Conservation (phyloP, 1,140 invertebrate genomes). For the Tetragnatha versicolor region DNA sequence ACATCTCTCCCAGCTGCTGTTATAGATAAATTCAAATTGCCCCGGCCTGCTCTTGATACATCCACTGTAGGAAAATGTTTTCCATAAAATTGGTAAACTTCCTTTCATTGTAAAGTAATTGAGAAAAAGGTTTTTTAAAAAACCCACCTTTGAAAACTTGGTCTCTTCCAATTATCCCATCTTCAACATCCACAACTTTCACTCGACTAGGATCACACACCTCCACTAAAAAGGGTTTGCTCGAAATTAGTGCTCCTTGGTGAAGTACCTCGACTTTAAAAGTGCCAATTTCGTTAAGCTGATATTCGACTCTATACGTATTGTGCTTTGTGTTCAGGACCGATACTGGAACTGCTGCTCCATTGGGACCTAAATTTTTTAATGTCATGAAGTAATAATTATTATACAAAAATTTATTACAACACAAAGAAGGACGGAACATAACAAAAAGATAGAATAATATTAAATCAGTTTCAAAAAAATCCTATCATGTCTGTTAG, state of each 20-base stretch:
- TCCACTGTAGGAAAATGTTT: slow-evolving; percentile 67
- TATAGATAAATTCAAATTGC: slow-evolving; percentile 79
- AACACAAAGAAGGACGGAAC: background rate
- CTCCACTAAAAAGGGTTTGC: slow-evolving; percentile 75
- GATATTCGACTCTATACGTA: slow-evolving; percentile 62
- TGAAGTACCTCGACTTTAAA: slow-evolving; percentile 70
- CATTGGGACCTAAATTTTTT: slow-evolving; percentile 68
- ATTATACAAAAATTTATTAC: no score
- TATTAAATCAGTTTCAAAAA: background rate
- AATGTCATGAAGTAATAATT: background rate
- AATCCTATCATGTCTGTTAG: background rate
- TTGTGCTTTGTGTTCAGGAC: slow-evolving; percentile 43
- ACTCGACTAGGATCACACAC: slow-evolving; percentile 86
- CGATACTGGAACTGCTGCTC: slow-evolving; percentile 67
- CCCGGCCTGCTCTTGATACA: slow-evolving; percentile 77
- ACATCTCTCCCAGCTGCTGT: slow-evolving; percentile 80
- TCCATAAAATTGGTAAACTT: background rate
- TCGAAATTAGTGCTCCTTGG: slow-evolving; percentile 68
- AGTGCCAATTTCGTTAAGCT: slow-evolving; percentile 68
- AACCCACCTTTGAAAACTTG: slow-evolving; percentile 76
- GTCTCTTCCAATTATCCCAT: slow-evolving; percentile 83
- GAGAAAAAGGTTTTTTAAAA: background rate
- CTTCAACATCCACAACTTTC: slow-evolving; percentile 77
- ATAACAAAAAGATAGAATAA: background rate
- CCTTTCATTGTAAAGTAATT: background rate